phyloP scores from a whole-genome alignment of 2,888 invertebrate species.

The Xestia ashworthii region DNA sequence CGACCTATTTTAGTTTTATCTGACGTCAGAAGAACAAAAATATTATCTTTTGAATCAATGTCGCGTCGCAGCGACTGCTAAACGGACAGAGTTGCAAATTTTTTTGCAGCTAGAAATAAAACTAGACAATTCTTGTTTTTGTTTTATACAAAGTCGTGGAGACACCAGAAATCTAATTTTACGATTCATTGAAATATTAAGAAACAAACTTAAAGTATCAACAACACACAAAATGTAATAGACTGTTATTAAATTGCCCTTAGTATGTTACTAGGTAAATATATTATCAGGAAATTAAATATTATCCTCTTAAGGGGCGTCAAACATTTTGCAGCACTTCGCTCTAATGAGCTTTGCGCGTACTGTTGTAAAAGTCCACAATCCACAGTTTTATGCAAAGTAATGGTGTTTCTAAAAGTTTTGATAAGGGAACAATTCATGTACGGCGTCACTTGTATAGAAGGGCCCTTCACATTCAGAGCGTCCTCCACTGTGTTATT shows the following conservation, averaged over 20 bases:
- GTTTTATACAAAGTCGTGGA: no score
- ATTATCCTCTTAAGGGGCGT: conserved; percentile 16
- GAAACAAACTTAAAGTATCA: neutral
- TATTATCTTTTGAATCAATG: no score
- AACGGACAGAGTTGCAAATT: neutral
- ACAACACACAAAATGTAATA: neutral
- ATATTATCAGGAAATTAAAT: conserved; percentile 34
- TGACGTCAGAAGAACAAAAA: neutral
- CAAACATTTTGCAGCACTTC: conserved; percentile 44
- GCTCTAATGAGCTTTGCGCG: conserved; percentile 72
- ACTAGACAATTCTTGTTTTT: neutral
- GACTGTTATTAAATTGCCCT: conserved; percentile 6
- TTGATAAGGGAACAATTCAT: conserved; percentile 80
- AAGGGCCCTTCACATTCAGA: conserved; percentile 76
- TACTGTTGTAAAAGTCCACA: conserved; percentile 79
- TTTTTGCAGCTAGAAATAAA: neutral
- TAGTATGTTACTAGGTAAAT: conserved; percentile 13
- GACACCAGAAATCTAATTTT: no score
- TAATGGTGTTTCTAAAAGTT: conserved; percentile 65
- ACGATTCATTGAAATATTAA: no score
- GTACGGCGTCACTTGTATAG: conserved; percentile 74
- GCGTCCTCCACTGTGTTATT: conserved; percentile 76
- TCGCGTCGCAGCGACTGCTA: neutral
- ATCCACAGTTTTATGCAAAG: conserved; percentile 72
- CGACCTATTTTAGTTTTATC: neutral